Evolutionary conservation across 2,113 vertebrate genomes (phyloP).

Genomic region (Numida meleagris): DNA sequence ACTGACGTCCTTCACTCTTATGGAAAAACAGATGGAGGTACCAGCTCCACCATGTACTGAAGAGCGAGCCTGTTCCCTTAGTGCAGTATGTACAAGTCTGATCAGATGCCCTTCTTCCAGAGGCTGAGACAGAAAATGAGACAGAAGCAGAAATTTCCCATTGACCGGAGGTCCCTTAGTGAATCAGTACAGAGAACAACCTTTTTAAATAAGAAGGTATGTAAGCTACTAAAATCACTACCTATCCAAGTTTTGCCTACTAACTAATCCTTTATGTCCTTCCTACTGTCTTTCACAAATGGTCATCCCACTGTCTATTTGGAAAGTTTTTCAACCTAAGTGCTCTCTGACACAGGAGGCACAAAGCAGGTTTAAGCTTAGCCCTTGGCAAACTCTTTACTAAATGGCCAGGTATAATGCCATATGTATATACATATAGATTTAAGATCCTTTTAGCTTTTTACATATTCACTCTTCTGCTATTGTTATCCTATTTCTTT

Average conservation of each 20-base stretch:
- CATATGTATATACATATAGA: neutral
- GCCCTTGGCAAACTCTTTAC: neutral
- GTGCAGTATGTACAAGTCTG: neutral
- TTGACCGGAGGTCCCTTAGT: neutral
- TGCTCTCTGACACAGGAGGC: fast-evolving
- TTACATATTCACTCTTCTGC: neutral
- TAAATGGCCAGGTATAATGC: neutral
- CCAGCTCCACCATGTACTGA: neutral
- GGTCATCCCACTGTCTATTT: neutral
- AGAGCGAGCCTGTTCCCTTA: neutral
- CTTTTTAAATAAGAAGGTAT: neutral
- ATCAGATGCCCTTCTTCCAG: neutral
- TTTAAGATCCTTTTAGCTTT: neutral
- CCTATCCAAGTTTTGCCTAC: neutral
- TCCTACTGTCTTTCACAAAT: neutral
- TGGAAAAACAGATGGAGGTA: slow-evolving; percentile 14
- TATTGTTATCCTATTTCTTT: neutral
- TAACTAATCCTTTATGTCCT: neutral
- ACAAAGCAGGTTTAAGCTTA: neutral
- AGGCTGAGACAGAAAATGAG: neutral
- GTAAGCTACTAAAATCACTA: neutral
- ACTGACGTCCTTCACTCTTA: neutral
- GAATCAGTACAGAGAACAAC: neutral
- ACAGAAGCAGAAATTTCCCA: neutral
- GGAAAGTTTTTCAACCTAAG: neutral